phyloP scores from a whole-genome alignment of 64 coral and sea anemone species.

The Orbicella faveolata region DNA sequence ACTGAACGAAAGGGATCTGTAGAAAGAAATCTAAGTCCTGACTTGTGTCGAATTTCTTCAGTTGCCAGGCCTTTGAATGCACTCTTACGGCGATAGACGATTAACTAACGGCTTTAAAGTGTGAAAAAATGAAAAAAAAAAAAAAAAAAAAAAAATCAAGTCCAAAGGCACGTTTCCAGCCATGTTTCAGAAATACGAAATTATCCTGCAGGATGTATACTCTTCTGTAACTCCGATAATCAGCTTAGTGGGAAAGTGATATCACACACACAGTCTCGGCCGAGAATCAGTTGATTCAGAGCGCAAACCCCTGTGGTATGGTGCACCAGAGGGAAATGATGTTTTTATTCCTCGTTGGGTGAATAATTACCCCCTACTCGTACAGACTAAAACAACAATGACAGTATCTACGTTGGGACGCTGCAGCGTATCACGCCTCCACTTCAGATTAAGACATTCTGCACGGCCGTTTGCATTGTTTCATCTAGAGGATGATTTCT shows the following conservation, averaged over 20 bases:
- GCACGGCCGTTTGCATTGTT: background rate
- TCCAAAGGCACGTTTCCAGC: background rate
- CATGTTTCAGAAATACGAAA: background rate
- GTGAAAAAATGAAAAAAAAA: too few species aligned
- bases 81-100: too few species aligned
- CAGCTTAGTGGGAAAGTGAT: slow-evolving; percentile 31
- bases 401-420: background rate
- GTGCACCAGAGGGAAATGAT: background rate
- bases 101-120: too few species aligned
- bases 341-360: background rate
- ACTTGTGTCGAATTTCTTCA: too few species aligned
- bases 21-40: too few species aligned
- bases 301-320: background rate
- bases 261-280: background rate
- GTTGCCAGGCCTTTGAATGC: too few species aligned
- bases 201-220: background rate
- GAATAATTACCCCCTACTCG: background rate
- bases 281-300: background rate
- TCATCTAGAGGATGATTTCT: background rate
- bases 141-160: background rate
- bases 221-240: background rate
- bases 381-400: background rate
- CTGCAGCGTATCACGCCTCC: background rate
- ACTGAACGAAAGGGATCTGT: too few species aligned
- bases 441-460: slow-evolving; percentile 1